Conservation (phyloP, 2,113 vertebrate species). For the Erythrolamprus reginae region DNA sequence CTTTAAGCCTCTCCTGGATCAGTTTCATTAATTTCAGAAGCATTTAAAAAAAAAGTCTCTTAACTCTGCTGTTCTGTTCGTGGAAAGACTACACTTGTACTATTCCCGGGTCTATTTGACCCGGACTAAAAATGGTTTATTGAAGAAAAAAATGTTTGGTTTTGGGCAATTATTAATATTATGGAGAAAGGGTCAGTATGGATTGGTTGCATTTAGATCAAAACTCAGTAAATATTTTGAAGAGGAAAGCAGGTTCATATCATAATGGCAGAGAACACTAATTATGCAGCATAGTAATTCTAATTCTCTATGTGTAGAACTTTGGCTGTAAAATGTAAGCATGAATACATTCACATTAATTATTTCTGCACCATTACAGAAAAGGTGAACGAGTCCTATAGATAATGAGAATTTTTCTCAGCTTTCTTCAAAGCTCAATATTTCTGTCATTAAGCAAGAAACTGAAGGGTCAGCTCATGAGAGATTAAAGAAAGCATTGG, state of each 20-base stretch:
- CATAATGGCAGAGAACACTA: neutral
- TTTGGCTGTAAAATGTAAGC: neutral
- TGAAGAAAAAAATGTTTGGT: too few species aligned
- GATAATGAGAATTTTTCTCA: conserved; percentile 17
- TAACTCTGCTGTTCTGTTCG: too few species aligned
- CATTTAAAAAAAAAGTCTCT: neutral
- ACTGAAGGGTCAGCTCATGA: conserved; percentile 35
- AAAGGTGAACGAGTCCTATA: conserved; percentile 13
- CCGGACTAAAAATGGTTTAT: neutral
- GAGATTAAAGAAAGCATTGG: conserved; percentile 29
- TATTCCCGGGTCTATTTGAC: too few species aligned
- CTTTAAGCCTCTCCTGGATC: neutral
- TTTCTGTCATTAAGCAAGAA: conserved; percentile 4
- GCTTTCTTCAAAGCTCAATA: conserved; percentile 20
- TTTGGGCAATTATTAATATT: neutral
- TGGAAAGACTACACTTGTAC: too few species aligned
- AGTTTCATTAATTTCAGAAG: neutral
- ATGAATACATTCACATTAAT: conserved; percentile 26
- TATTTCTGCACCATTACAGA: conserved; percentile 23
- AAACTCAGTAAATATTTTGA: neutral
- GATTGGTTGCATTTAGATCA: neutral
- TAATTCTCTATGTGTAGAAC: conserved; percentile 20
- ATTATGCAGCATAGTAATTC: conserved; percentile 4
- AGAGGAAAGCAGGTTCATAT: neutral
- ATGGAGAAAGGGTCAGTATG: neutral